phyloP scores from a whole-genome alignment of 2,113 vertebrate species.

The Callipepla squamata region DNA sequence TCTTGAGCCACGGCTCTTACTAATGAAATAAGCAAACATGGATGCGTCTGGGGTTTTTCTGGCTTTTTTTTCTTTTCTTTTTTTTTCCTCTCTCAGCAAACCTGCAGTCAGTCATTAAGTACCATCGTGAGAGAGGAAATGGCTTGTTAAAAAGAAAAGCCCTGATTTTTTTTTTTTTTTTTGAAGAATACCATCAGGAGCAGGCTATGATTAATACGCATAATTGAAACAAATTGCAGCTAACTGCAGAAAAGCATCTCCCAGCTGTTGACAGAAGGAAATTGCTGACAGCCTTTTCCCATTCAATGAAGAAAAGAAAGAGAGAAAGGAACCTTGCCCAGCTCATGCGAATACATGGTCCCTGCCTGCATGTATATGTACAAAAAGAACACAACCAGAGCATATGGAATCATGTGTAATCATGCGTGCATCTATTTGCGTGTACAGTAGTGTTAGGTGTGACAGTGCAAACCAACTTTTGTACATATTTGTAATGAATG shows the following conservation, averaged over 20 bases:
- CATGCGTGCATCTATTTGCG: background rate
- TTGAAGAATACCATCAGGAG: slow-evolving; percentile 74
- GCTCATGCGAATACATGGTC: background rate
- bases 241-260: slow-evolving; percentile 79
- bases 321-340: slow-evolving; percentile 1
- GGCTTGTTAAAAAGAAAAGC: slow-evolving; percentile 67
- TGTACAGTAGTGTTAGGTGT: rapidly evolving
- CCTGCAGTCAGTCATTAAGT: slow-evolving; percentile 25
- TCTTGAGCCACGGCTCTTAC: background rate
- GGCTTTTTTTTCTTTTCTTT: too few species aligned
- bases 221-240: slow-evolving; percentile 85
- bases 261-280: slow-evolving; percentile 81
- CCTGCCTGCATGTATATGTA: background rate
- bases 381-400: rapidly evolving
- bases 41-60: background rate
- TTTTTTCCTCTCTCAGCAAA: background rate
- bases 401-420: rapidly evolving
- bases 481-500: rapidly evolving
- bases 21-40: slow-evolving; percentile 17
- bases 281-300: slow-evolving; percentile 79
- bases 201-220: slow-evolving; percentile 82
- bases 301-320: slow-evolving; percentile 39
- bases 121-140: slow-evolving; percentile 59
- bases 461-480: background rate
- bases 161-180: background rate